Evolutionary conservation across 2,113 vertebrate species (phyloP), one percentile per base, ranked within the genome.

Genomic region (Verasper variegatus): DNA sequence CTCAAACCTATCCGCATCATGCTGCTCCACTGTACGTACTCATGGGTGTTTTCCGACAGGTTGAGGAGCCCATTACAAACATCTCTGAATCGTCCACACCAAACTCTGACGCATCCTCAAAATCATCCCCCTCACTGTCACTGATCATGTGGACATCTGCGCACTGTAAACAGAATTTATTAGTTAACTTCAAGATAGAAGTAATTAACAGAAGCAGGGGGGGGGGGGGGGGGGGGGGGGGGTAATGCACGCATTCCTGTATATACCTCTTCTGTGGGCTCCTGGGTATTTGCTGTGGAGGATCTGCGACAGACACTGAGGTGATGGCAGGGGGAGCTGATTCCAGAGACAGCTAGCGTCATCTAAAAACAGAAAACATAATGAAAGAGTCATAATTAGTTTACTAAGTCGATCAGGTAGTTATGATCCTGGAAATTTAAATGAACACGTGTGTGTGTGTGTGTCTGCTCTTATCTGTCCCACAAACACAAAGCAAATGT

Each of bases 131-230:
- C 83, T 99, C 98, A 20, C 97, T 99, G 88, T 99, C 97, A 71
- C 98, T 99, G 90, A 99, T 96, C 98, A 99, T 99, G 88, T 99
- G 97, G 88, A 99, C 96, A 91, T 99, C 98, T 83, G 97, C 96
- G 91, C 96, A 97, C 86, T 99, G 95, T 74, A 76, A 75, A 84
- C n/a, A 82, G 0, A 77, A 51, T 71, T 31, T 14, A 66, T 18
- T 24, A 75, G 47, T 23, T 42, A 11, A 31, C 31, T 31, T 31
- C 31, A 31, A 7, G 31, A 31, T 31, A 31, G 31, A 11, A 2
- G 21, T 17, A n/a, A 72, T n/a, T 27, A n/a, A 35, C 8, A 23
- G 47, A 78, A 26, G 59, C 51, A 54, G n/a, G 24, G 51, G 56
- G 20, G 24, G 56, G 59, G 20, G 31, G 68, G 12, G 15, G n/a